Base-by-base conservation (phyloP, 2,888 invertebrate species). In the Sinohyriopsis cumingii region DNA sequence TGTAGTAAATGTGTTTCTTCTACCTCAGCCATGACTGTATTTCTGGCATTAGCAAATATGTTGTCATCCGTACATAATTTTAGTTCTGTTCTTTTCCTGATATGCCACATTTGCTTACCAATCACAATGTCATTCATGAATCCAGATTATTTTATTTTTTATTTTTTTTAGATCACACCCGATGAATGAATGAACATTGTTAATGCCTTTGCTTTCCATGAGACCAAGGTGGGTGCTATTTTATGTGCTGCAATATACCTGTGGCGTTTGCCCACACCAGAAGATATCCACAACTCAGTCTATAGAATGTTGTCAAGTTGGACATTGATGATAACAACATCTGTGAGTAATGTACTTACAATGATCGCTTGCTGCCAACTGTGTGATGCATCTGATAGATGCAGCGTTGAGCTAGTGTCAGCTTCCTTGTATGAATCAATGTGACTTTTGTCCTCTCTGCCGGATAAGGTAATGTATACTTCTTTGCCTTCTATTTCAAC, bases 351-450 rank as follows among this genome's bases (percentile, higher is more conserved):
- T 55, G 75, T 72, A 3, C 68, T 65, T 18, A 76, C 69, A 54
- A 70, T 15, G 76, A 24, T 12, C 19, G 33, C 62, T 15, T 53
- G 24, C 55, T 59, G 59, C 7, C 73, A 73, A 56, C 71, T 56
- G 19, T 57, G 15, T 19, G 53, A 22, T 7, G 65, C 64, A 12
- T 15, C 45, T 45, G 45, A 66, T 73, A 64, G 28, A 53, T 33
- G 54, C 1, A 64, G 65, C 67, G 73, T 73, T 4, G 77, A 55
- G 5, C 71, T 28, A 2, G 73, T 62, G 15, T 79, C 75, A 18
- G 78, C 77, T 61, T 79, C 75, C 65, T 77, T 76, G 18, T 77
- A 71, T 19, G 33, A 53, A 33, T 33, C 77, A 76, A 45, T 73
- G 70, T 18, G 71, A 33, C 33, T 33, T 33, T 3, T 33, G 33